Conservation (phyloP, 1,140 invertebrate species). For the Tyrophagus putrescentiae region DNA sequence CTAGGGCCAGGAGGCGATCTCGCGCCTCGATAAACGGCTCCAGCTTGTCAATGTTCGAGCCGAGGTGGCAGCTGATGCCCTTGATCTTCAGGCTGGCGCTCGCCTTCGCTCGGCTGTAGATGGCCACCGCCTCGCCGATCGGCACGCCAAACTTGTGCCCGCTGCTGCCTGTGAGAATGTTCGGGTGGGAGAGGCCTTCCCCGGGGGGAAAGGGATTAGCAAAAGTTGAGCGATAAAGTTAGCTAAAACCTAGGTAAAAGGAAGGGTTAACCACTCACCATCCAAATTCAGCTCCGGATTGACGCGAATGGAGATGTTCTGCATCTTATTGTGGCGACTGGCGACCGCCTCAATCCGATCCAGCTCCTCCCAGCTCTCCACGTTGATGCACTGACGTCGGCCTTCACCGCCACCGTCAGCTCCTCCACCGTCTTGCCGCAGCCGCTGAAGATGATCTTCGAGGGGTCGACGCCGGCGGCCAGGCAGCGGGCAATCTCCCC, state of each 20-base stretch:
- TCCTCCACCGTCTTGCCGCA: constrained; percentile 24
- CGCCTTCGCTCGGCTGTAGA: constrained; percentile 23
- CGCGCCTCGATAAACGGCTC: constrained; percentile 23
- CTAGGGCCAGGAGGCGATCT: constrained; percentile 21
- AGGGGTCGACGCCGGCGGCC: constrained; percentile 22
- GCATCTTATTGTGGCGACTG: constrained; percentile 6
- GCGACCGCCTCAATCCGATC: constrained; percentile 21
- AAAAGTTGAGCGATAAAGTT: background rate
- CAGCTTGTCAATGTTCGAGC: constrained; percentile 25
- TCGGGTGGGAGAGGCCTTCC: constrained; percentile 24
- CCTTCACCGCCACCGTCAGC: constrained; percentile 7
- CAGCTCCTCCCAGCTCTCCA: constrained; percentile 22
- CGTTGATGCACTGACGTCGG: constrained; percentile 15
- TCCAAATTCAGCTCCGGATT: constrained; percentile 16
- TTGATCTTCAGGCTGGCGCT: constrained; percentile 25
- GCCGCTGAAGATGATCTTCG: constrained; percentile 25
- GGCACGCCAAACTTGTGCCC: constrained; percentile 31
- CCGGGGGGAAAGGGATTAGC: background rate
- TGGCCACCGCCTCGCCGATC: constrained; percentile 23
- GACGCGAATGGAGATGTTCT: constrained; percentile 18
- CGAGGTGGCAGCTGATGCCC: constrained; percentile 31
- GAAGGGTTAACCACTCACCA: constrained; percentile 8
- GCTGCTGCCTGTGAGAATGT: constrained; percentile 28
- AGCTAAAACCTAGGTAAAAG: background rate
- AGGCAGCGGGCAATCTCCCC: constrained; percentile 27